These are phyloP conservation scores for Sinohyriopsis cumingii DNA, from an alignment of 2,888 invertebrate genomes.

Conservation along the genomic window DNA sequence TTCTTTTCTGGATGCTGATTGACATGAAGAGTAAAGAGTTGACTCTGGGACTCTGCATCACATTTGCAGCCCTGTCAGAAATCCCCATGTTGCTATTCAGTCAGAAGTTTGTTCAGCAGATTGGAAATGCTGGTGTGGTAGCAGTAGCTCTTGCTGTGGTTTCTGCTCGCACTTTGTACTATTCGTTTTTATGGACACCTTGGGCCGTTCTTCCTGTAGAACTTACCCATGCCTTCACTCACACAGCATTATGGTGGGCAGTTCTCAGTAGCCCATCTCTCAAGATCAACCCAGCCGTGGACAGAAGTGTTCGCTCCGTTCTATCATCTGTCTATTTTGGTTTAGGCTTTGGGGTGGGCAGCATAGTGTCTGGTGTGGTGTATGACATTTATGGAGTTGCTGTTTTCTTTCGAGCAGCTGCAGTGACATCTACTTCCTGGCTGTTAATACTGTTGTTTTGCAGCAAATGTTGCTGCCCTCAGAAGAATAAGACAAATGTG, in stretches of 20 bases:
- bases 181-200: conserved; percentile 61
- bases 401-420: conserved; percentile 56
- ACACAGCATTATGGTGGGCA: conserved; percentile 65
- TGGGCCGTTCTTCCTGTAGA: conserved; percentile 64
- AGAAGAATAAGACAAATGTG: conserved; percentile 47
- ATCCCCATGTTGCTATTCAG: conserved; percentile 61
- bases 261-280: conserved; percentile 60
- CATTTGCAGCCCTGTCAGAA: conserved; percentile 60
- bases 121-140: conserved; percentile 60
- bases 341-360: conserved; percentile 62
- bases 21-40: conserved; percentile 60
- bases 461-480: conserved; percentile 53
- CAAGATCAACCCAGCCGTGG: conserved; percentile 56
- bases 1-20: conserved; percentile 65
- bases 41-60: conserved; percentile 61
- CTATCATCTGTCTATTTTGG: conserved; percentile 63
- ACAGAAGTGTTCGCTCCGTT: conserved; percentile 62
- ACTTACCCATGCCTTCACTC: conserved; percentile 59
- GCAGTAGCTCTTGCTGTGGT: conserved; percentile 53
- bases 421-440: conserved; percentile 52
- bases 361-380: conserved; percentile 59
- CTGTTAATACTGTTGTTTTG: conserved; percentile 49
- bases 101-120: conserved; percentile 49
- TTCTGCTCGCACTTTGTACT: conserved; percentile 54
- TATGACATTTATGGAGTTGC: conserved; percentile 55